Evolutionary conservation across 2,797 vertebrate genomes (phyloP), one percentile per base, ranked within the genome.

Genomic region (Pachyuromys duprasi): DNA sequence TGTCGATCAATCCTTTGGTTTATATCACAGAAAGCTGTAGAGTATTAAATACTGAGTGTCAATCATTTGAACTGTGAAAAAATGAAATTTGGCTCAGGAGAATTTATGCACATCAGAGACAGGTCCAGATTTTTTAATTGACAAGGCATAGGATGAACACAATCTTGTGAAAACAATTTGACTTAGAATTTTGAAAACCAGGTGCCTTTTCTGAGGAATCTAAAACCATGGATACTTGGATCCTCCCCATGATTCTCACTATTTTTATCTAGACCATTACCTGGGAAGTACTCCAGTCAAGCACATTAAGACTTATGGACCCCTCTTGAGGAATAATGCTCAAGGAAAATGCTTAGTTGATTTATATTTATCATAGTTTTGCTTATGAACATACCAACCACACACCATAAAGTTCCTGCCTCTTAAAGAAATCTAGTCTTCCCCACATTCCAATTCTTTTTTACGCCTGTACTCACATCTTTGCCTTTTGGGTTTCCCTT

Each of bases 391-490:
- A 57, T 0, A 33, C 8, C 33, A 62, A 36, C 14, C 80, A 75
- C 20, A 36, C 3, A 63, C 5, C 57, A 18, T 69, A 22, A 18
- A 39, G 62, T 91, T 84, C 45, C 55, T 62, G 57, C 72, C 80
- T 89, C 26, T 81, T 81, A 86, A 63, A 57, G 8, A 72, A 57
- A 17, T 22, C 15, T 8, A 39, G 8, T 39, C 24, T 82, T 31
- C 60, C 45, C 18, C 62, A 12, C 15, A 72, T 84, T 60, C 12
- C 12, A 91, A 28, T 8, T 81, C 49, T 11, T 57, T n/a, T 78
- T 92, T 45, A 86, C 1, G 72, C 31, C 76, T 93, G 24, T 88
- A 80, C 13, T 95, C 74, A 83, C 22, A 89, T 69, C 24, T 87
- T n/a, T 60, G 33, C n/a, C 33, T 62, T 87, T 83, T 84, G 67